phyloP scores from a whole-genome alignment of 2,888 invertebrate species.

The Ophioninae sp. region DNA sequence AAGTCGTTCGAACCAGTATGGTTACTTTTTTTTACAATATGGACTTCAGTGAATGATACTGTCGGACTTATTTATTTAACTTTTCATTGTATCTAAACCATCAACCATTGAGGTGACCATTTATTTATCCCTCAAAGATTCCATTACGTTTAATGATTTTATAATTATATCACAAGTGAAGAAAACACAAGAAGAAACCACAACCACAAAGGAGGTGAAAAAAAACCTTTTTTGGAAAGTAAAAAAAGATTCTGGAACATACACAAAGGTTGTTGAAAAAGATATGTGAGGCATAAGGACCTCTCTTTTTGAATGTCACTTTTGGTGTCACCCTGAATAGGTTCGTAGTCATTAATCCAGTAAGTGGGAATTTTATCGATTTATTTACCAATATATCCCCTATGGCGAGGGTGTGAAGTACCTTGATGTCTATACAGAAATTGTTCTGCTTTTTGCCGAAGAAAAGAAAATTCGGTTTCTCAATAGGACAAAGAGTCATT shows the following conservation, averaged over 20 bases:
- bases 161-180: neutral
- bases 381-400: constrained; percentile 31
- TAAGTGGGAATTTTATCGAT: constrained; percentile 19
- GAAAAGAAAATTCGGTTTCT: constrained; percentile 7
- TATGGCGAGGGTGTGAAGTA: neutral
- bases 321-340: neutral
- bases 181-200: neutral
- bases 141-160: neutral
- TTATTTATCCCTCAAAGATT: neutral
- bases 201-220: neutral
- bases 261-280: too few relatives aligned
- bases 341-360: neutral
- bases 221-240: neutral
- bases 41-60: neutral
- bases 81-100: neutral
- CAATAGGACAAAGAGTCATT: neutral
- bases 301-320: neutral
- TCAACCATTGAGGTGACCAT: neutral
- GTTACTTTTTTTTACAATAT: neutral
- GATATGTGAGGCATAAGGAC: too few relatives aligned
- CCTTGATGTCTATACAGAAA: neutral
- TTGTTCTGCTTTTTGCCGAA: too few relatives aligned
- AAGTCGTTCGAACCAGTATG: neutral
- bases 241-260: neutral
- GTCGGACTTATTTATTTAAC: neutral